Base-by-base conservation (phyloP, 2,888 invertebrate genomes). In the Drosophila falleni region DNA sequence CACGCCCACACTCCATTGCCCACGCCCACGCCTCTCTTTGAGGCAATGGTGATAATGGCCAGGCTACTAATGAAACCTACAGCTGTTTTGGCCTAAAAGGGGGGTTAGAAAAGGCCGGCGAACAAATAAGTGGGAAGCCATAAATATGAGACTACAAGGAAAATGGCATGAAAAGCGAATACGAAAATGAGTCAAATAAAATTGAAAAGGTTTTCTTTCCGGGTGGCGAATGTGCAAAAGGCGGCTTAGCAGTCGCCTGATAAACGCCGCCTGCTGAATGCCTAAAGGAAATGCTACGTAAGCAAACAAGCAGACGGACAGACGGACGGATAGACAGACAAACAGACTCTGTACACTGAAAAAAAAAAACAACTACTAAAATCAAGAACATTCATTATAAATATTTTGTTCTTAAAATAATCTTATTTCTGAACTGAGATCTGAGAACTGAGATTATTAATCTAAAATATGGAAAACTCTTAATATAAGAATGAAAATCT, bases 41-140 rank as follows among this genome's bases (percentile, higher is more conserved):
- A 13, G 54, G 58, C 55, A 51, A 42, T 44, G 71, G 71, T 53
- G 63, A 60, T 74, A 74, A 74, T 74, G 65, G 63, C n/a, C 66
- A 23, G 47, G 53, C 56, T 61, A 60, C 71, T 81, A 81, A 80
- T 81, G 72, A 80, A 81, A 74, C 65, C 58, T 61, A 81, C 75
- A 78, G 78, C 79, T 81, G 80, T 78, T 73, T 16, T 46, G 29
- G 41, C 23, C 0, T 3, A 23, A 53, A 44, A 29, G 46, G 35
- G 62, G 54, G 35, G 62, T 50, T 29, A 11, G n/a, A 23, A 9
- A 13, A 15, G 44, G 53, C 15, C 60, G 51, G 37, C 16, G 39
- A 41, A 63, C 79, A 79, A 72, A 79, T 79, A 81, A 74, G 76
- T 56, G 80, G 49, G 66, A 75, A 80, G 71, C 74, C 86, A 85